These are phyloP conservation scores for Mormoops blainvillei DNA, from an alignment of 2,113 vertebrate genomes.

Conservation along the genomic window DNA sequence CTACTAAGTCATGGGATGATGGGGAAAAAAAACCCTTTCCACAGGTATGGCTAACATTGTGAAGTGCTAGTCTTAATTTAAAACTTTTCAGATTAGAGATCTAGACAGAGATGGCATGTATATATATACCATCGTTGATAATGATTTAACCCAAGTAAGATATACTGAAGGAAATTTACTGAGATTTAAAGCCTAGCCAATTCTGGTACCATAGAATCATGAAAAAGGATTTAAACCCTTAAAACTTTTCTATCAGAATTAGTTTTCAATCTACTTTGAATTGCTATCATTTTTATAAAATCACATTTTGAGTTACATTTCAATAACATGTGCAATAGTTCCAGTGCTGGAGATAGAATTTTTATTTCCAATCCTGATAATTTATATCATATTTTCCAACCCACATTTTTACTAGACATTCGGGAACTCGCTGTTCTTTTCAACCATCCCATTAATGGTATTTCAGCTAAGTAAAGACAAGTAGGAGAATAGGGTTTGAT, in stretches of 20 bases:
- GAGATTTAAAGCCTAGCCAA: background rate
- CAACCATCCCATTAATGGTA: background rate
- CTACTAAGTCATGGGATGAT: background rate
- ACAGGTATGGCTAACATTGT: background rate
- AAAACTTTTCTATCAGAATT: conserved; percentile 9
- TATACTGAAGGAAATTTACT: background rate
- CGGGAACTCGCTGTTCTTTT: conserved; percentile 38
- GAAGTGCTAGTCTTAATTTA: background rate
- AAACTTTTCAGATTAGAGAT: background rate
- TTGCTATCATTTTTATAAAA: conserved; percentile 41
- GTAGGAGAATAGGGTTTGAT: background rate
- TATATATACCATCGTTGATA: background rate
- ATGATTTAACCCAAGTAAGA: background rate
- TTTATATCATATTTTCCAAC: conserved; percentile 15
- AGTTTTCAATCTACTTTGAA: conserved; percentile 4
- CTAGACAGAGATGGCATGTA: background rate
- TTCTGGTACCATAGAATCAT: background rate
- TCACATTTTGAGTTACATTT: conserved; percentile 12
- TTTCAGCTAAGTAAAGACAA: conserved; percentile 29
- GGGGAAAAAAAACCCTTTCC: background rate
- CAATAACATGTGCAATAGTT: conserved; percentile 24
- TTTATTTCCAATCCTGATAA: conserved; percentile 30
- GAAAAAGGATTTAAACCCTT: conserved; percentile 8
- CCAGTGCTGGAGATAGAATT: background rate
- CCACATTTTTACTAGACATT: conserved; percentile 26